Conservation (phyloP, 2,797 vertebrate genomes). For the Cryptoprocta ferox region DNA sequence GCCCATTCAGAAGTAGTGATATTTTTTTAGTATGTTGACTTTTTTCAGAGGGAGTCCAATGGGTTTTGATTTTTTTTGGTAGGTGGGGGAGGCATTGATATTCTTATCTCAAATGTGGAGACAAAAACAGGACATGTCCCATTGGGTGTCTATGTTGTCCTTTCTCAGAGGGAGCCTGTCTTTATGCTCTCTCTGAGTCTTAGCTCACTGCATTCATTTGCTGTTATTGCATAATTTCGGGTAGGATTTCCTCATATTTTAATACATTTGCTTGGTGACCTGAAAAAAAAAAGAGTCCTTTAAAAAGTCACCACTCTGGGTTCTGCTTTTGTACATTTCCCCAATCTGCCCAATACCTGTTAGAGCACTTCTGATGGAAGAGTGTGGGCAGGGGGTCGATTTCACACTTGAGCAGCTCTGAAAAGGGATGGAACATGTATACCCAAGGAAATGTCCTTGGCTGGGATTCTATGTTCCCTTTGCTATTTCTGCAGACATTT, state of each 20-base stretch:
- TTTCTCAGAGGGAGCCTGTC: neutral
- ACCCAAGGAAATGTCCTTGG: constrained; percentile 56
- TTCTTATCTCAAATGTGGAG: neutral
- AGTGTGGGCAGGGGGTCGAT: constrained; percentile 21
- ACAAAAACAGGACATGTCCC: neutral
- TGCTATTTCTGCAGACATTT: constrained; percentile 68
- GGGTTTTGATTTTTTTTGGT: neutral
- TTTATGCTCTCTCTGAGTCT: neutral
- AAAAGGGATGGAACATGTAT: constrained; percentile 56
- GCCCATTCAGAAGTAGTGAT: neutral
- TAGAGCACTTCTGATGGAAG: constrained; percentile 32
- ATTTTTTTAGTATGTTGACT: neutral
- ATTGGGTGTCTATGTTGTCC: neutral
- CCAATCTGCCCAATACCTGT: neutral
- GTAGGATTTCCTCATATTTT: neutral
- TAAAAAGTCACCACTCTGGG: constrained; percentile 21
- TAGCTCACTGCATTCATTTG: neutral
- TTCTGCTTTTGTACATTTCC: neutral
- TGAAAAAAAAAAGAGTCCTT: constrained; percentile 27
- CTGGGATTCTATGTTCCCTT: constrained; percentile 61
- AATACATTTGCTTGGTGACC: neutral
- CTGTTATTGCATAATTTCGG: neutral
- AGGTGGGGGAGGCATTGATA: neutral
- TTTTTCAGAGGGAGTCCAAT: neutral
- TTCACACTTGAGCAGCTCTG: constrained; percentile 54